These are phyloP conservation scores for Xestoiulus laeticollis DNA, from an alignment of 2,888 invertebrate species.

Conservation along the genomic window DNA sequence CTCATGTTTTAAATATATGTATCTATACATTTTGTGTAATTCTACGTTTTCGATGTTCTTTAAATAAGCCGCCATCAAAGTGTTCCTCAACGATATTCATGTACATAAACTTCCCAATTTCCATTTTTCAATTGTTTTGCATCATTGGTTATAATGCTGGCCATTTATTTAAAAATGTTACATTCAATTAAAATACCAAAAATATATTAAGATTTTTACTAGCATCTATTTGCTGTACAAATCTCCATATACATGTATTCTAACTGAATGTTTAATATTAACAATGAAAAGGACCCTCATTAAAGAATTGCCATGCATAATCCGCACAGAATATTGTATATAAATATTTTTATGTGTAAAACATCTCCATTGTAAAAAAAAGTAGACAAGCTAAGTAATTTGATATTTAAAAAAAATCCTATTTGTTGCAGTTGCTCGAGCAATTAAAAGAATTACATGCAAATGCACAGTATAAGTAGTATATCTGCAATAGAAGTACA, in stretches of 20 bases:
- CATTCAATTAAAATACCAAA: background rate
- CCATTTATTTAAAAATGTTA: background rate
- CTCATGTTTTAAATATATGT: background rate
- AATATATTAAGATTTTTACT: too few species aligned
- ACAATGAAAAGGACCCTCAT: background rate
- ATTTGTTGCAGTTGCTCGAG: background rate
- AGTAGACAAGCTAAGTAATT: slow-evolving; percentile 1
- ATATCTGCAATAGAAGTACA: background rate
- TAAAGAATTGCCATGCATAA: background rate
- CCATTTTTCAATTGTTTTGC: background rate
- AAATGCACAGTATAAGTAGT: background rate
- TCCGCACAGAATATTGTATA: background rate
- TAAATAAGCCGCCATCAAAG: slow-evolving; percentile 15
- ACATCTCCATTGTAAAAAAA: background rate
- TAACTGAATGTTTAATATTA: background rate
- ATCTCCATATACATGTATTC: background rate
- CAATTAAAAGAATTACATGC: background rate
- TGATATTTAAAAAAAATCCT: background rate
- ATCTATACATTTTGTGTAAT: background rate
- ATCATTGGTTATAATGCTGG: background rate
- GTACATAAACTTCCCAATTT: background rate
- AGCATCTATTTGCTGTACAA: background rate
- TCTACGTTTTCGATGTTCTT: background rate
- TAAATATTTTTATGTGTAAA: background rate
- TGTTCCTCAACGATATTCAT: background rate